Conservation (phyloP, 2,113 vertebrate species). For the Spermophilus dauricus region DNA sequence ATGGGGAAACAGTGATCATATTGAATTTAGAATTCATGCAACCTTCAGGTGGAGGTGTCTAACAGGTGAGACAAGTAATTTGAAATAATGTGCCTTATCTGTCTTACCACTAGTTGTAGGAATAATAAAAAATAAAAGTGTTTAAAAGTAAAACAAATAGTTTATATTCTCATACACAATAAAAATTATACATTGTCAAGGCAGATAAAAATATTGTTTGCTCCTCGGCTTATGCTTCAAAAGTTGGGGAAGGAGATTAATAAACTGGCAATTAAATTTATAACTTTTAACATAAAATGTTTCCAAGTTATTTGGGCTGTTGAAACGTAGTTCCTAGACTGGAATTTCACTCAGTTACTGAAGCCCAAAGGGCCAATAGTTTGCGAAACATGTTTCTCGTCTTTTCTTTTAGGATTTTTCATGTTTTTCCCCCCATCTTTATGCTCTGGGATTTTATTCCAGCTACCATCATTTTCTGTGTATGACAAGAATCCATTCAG, state of each 20-base stretch:
- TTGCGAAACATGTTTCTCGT: slow-evolving; percentile 44
- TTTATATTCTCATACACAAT: neutral
- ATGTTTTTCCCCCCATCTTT: slow-evolving; percentile 43
- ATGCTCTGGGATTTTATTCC: slow-evolving; percentile 17
- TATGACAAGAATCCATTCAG: neutral
- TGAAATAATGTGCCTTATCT: neutral
- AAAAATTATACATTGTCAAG: neutral
- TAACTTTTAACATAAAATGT: neutral
- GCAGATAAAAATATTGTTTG: slow-evolving; percentile 46
- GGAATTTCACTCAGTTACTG: neutral
- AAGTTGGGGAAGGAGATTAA: neutral
- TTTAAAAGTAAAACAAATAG: neutral
- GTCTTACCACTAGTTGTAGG: neutral
- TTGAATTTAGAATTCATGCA: neutral
- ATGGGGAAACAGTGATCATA: neutral
- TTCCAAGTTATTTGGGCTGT: neutral
- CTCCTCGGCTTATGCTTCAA: neutral
- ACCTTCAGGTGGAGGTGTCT: neutral
- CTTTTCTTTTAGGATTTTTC: slow-evolving; percentile 28
- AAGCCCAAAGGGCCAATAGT: neutral
- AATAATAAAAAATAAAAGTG: slow-evolving; percentile 10
- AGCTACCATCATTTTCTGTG: neutral
- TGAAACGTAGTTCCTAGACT: neutral
- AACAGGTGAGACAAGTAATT: neutral
- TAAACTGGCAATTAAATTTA: slow-evolving; percentile 40